Evolutionary conservation across 2,797 vertebrate genomes (phyloP), one percentile per base, ranked within the genome.

Genomic region (Falco cherrug): DNA sequence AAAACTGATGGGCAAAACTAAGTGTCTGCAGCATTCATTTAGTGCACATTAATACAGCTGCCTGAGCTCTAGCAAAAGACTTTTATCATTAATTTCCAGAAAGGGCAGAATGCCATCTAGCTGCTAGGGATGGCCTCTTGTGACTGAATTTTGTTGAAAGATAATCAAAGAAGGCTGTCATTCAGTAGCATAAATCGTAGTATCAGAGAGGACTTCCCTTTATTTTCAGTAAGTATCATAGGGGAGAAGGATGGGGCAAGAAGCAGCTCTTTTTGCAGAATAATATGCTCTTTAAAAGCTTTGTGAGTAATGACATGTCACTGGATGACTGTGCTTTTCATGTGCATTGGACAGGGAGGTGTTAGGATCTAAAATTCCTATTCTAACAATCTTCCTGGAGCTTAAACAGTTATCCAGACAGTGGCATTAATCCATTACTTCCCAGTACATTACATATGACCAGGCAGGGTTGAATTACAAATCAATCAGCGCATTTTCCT

Each of bases 381-480:
- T 63, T 93, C 63, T 78, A 88, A 89, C 61, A 84, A 87, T 91
- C 84, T 95, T 59, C 81, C 92, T 24, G 15, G 93, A 96, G 41
- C 82, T 93, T 87, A 89, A 96, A 76, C 8, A 61, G 65, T 79
- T 91, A 63, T 84, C 63, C n/a, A 45, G 93, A 97, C 51, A 89
- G 84, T 18, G 29, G 41, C 85, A 97, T 97, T 93, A 94, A 97
- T 98, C 95, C 98, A 37, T 73, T 63, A n/a, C 43, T 90, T 96
- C 43, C 54, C 43, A 57, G 39, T 53, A 70, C 29, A 82, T 79
- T 94, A 79, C 81, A 83, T 77, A 59, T 51, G 79, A 82, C 48
- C 80, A 21, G 8, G 5, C 31, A 93, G 88, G 65, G 56, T 7
- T 41, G 61, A 71, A 45, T 68, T 79, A 56, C 29, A 84, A 92